A percentile compares a stretch with the other conserved stretches of the same genome.
phyloP scores from a whole-genome alignment of 2,113 vertebrate species.

The Catharus minimus region DNA sequence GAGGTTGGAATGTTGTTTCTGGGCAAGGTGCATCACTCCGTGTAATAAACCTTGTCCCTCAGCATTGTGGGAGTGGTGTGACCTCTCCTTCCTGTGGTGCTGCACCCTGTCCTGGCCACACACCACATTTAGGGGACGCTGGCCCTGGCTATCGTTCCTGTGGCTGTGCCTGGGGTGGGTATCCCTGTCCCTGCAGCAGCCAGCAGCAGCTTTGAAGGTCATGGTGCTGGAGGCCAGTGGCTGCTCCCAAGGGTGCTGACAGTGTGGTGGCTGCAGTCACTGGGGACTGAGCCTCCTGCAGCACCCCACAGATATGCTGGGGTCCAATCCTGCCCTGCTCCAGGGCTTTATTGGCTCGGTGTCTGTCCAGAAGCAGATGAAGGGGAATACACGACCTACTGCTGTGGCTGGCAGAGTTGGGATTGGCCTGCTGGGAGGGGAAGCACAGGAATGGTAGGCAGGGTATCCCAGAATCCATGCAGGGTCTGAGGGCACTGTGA shows the following conservation, averaged over 20 bases:
- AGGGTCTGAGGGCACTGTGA: fast-evolving
- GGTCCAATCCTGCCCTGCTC: not conserved
- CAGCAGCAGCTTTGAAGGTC: not conserved
- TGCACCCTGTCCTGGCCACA: not conserved
- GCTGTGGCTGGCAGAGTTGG: not conserved
- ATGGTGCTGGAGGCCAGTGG: not conserved
- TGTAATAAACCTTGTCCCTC: not conserved
- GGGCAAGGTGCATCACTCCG: not conserved
- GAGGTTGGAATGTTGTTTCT: not conserved
- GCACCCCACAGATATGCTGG: not conserved
- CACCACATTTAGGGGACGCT: fast-evolving
- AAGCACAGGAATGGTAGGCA: not conserved
- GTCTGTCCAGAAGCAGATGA: not conserved
- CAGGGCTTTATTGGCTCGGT: fast-evolving
- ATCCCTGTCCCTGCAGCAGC: not conserved
- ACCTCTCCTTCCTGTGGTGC: not conserved
- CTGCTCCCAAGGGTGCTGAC: not conserved
- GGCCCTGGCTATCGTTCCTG: not conserved
- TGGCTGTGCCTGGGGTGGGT: not conserved
- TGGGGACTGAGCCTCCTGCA: not conserved
- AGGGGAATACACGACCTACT: fast-evolving
- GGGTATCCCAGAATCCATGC: fast-evolving
- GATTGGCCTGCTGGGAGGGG: not conserved
- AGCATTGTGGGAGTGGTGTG: not conserved
- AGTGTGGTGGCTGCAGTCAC: fast-evolving